Base-by-base conservation (phyloP, 2,797 vertebrate species). In the Bufotes viridis region DNA sequence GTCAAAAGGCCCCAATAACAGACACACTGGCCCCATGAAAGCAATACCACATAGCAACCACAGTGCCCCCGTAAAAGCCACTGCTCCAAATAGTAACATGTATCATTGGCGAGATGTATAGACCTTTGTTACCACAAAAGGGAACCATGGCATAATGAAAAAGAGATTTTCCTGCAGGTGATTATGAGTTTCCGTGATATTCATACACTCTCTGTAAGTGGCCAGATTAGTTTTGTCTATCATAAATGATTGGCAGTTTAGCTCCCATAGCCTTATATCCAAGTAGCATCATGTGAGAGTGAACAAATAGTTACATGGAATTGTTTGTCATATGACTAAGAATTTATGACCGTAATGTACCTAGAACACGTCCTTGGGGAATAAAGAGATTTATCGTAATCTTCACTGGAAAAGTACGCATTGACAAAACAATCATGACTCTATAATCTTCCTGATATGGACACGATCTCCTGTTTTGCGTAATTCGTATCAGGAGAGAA, bases 311-410 rank as follows among this genome's bases (percentile, higher is more conserved):
- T 70, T 34, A 17, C 7, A 26, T 70, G 26, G 26, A 6, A 34
- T 70, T 70, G 26, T 70, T 65, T n/a, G 26, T 29, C 70, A 20
- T 17, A 75, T 75, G 72, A 75, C 72, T 75, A 75, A 75, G 20
- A 75, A 3, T 51, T 75, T 75, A 75, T n/a, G 72, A 51, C 72
- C 22, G 20, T 51, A 22, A 22, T 70, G 24, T 74, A 42, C 69
- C 7, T 49, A 49, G 34, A 74, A 51, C 72, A 13, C 51, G 18
- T 12, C 42, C 18, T 75, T 51, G 18, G 29, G 20, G 15, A 51
- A 75, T 51, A 22, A 51, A 75, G 20, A 12, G 20, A 75, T 49
- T 20, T 74, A 72, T 15, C 10, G 5, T 69, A 74, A 49, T 74
- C 70, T 42, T 49, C 18, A 74, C 7, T 49, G 34, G 70, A 74